Evolutionary conservation across 92 coral and sea anemone species (phyloP).

Genomic region (Heliopora coerulea): DNA sequence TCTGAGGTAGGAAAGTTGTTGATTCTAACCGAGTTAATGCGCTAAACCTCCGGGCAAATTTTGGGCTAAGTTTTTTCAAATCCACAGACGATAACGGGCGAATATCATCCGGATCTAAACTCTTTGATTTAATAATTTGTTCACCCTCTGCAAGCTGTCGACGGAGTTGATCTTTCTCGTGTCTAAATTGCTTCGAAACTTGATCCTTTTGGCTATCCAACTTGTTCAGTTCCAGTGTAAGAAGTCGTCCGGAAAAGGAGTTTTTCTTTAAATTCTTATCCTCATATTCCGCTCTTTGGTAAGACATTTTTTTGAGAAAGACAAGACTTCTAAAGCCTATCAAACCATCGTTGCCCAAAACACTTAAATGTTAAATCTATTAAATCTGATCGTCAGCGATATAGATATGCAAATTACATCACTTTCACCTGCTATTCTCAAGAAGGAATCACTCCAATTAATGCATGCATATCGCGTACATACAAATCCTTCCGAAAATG

Average conservation of each 20-base stretch:
- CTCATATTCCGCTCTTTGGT: conserved; percentile 33
- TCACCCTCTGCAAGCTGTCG: conserved; percentile 26
- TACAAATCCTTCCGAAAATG: no score
- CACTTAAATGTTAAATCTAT: no score
- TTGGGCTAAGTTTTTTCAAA: conserved; percentile 34
- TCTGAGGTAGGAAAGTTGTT: conserved; percentile 1
- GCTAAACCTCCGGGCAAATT: conserved; percentile 23
- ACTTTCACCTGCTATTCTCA: no score
- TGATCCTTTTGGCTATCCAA: conserved; percentile 30
- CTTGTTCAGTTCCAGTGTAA: conserved; percentile 5
- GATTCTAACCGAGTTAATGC: not conserved
- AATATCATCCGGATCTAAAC: conserved; percentile 9
- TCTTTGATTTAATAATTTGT: conserved; percentile 10
- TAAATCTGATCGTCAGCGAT: not conserved
- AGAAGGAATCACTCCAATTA: no score
- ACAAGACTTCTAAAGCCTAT: no score
- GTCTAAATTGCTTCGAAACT: conserved; percentile 23
- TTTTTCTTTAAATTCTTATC: conserved; percentile 36
- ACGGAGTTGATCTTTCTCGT: conserved; percentile 29
- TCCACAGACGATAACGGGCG: conserved; percentile 19
- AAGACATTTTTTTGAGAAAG: conserved; percentile 3
- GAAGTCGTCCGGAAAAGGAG: conserved; percentile 26
- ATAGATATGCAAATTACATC: not conserved
- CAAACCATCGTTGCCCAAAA: no score
- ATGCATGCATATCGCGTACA: no score